Conservation (phyloP, 2,113 vertebrate genomes). For the Phalacrocorax aristotelis region DNA sequence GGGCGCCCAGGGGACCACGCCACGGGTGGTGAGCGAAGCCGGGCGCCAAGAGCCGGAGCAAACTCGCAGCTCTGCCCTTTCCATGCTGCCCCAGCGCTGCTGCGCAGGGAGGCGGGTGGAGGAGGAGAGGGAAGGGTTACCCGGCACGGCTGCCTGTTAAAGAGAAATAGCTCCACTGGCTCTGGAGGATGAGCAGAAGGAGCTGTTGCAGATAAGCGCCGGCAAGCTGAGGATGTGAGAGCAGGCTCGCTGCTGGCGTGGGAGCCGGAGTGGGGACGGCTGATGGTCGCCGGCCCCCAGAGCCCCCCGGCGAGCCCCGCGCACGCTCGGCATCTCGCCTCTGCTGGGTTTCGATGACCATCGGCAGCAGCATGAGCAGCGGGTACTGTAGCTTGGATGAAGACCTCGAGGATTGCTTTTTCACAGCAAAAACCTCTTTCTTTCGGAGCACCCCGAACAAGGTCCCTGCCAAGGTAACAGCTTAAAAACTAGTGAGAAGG, state of each 20-base stretch:
- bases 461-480: slow-evolving; percentile 80
- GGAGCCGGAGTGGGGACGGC: background rate
- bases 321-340: background rate
- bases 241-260: background rate
- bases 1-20: slow-evolving; percentile 56
- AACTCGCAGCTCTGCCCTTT: background rate
- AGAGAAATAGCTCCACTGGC: background rate
- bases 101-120: background rate
- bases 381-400: slow-evolving; percentile 97
- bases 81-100: slow-evolving; percentile 6
- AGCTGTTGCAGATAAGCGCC: slow-evolving; percentile 17
- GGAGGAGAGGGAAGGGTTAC: slow-evolving; percentile 42
- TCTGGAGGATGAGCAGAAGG: background rate
- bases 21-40: slow-evolving; percentile 73
- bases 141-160: background rate
- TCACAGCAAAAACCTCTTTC: slow-evolving; percentile 95
- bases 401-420: slow-evolving; percentile 92
- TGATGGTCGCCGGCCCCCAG: background rate
- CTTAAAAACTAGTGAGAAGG: background rate
- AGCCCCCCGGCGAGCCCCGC: background rate
- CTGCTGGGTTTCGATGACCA: slow-evolving; percentile 63
- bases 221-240: slow-evolving; percentile 39
- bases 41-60: slow-evolving; percentile 3
- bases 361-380: slow-evolving; percentile 92
- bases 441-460: slow-evolving; percentile 78